Evolutionary conservation across 2,888 invertebrate species (phyloP), one percentile per base, ranked within the genome.

Genomic region (Agrotis clavis): DNA sequence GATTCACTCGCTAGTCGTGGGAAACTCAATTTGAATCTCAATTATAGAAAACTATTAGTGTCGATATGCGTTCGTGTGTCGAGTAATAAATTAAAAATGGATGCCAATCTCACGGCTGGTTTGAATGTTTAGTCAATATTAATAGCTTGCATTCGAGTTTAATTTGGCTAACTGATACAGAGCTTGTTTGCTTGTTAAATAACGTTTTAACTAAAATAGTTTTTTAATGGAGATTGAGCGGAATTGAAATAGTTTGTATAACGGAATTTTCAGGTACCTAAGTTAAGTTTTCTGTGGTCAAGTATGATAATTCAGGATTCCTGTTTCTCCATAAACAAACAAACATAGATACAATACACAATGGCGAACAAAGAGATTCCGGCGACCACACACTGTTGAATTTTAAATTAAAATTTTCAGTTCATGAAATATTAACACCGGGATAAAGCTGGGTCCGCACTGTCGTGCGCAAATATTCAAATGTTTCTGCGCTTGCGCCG

Each of bases 361-460:
- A 84, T 67, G 65, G 71, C 14, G 60, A 71, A 79, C 79, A 82
- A 86, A 74, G 75, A 81, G 81, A 74, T 66, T 72, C 60, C 70
- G 77, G 82, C 76, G 85, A 78, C 82, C 84, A 82, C 81, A 82
- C 85, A 78, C 81, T 80, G 62, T 86, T 87, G 91, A 92, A 91
- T 92, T 93, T 90, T 79, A 93, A 92, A 92, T 91, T 90, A 90
- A 92, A 93, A 92, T 91, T 90, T 86, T 88, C 89, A 85, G 87
- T 91, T 93, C 93, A 94, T 94, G 94, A 92, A 94, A 94, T 94
- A 94, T 94, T 94, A 92, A 94, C 92, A 75, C 81, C 74, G 78
- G 83, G 79, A 83, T 93, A 92, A 91, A 88, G 90, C 86, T 74
- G 84, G 82, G 88, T 84, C 82, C 89, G 87, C 88, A 89, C 86